Conservation (phyloP, 1,140 invertebrate genomes). For the Grapholita molesta region DNA sequence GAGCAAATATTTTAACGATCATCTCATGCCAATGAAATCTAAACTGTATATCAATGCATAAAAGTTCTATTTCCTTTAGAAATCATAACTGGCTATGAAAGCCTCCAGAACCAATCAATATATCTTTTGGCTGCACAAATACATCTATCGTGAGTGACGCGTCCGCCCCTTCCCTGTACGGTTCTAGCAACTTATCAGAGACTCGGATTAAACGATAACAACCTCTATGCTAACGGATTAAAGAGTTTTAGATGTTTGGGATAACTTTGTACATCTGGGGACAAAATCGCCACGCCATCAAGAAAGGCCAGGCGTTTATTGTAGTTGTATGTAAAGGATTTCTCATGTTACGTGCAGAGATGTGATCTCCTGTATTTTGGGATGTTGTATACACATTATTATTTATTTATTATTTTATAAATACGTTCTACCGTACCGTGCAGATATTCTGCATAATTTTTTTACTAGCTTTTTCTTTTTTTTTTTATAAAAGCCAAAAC, state of each 20-base stretch:
- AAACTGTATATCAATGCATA: not conserved
- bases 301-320: not conserved
- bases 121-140: not conserved
- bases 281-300: not conserved
- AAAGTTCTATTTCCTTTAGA: not conserved
- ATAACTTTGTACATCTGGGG: not conserved
- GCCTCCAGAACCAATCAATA: not conserved
- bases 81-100: not conserved
- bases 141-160: not conserved
- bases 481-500: too few relatives aligned
- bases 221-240: not conserved
- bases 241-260: not conserved
- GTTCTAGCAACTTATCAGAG: not conserved
- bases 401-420: not conserved
- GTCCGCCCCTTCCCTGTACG: not conserved
- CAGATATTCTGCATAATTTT: not conserved
- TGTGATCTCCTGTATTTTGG: not conserved
- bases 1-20: not conserved
- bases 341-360: not conserved
- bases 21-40: not conserved
- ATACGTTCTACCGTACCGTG: not conserved
- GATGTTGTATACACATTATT: not conserved
- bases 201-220: not conserved
- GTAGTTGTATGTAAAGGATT: not conserved
- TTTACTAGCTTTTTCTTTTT: too few relatives aligned